Conservation (phyloP, 2,797 vertebrate genomes). For the Sebastes iracundus region DNA sequence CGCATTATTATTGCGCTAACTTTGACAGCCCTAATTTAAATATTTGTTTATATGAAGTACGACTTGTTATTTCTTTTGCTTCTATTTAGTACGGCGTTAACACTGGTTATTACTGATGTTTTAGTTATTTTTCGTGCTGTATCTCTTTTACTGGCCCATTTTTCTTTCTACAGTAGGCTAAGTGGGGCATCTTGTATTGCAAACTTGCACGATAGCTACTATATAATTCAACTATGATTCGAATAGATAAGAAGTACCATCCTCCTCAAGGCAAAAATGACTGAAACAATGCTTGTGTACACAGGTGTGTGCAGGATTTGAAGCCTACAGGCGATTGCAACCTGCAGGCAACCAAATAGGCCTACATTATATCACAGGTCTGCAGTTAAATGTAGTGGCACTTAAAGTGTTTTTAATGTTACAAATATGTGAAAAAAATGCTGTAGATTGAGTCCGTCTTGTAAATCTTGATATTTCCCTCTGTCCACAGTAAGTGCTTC, state of each 20-base stretch:
- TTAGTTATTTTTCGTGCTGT: not conserved
- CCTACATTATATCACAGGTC: conserved; percentile 6
- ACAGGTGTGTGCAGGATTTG: conserved; percentile 42
- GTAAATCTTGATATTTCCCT: conserved; percentile 8
- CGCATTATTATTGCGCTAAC: no score
- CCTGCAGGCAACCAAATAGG: conserved; percentile 18
- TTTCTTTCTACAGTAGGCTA: not conserved
- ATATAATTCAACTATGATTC: conserved; percentile 35
- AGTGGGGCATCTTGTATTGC: not conserved
- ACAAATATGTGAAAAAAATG: not conserved
- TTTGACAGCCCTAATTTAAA: not conserved
- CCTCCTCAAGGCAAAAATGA: conserved; percentile 33
- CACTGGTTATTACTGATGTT: not conserved
- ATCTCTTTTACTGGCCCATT: not conserved
- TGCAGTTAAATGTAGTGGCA: not conserved
- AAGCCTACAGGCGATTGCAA: conserved; percentile 23
- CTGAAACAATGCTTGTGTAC: conserved; percentile 36
- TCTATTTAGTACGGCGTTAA: not conserved
- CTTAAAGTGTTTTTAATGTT: not conserved
- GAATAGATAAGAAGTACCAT: conserved; percentile 41
- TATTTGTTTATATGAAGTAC: not conserved
- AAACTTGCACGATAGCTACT: conserved; percentile 6
- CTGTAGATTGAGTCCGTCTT: not conserved
- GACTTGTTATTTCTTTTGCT: not conserved
- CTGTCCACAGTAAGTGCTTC: conserved; percentile 10